Evolutionary conservation across 2,888 invertebrate species (phyloP).

Genomic region (Troglohyphantes excavatus): DNA sequence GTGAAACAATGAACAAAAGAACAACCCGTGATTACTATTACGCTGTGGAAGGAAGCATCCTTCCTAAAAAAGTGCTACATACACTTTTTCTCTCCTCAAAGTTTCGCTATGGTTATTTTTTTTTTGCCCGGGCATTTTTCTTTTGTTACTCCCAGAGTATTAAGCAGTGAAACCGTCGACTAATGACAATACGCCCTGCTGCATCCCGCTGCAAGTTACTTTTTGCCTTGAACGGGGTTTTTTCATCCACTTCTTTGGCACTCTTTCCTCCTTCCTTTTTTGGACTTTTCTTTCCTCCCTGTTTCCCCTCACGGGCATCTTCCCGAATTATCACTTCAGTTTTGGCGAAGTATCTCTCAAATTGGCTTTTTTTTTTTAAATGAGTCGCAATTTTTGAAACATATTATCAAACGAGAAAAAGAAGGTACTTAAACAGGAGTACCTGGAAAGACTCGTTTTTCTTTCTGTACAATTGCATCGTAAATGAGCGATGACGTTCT

Average conservation of each 20-base stretch:
- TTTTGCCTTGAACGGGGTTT: conserved; percentile 24
- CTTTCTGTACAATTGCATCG: no score
- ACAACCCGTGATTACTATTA: conserved; percentile 50
- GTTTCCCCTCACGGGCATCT: neutral
- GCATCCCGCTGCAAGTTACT: conserved; percentile 38
- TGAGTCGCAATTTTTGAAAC: no score
- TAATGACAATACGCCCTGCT: conserved; percentile 54
- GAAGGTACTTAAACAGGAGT: no score
- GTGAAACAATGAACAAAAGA: conserved; percentile 13
- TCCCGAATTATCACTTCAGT: no score
- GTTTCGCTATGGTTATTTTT: conserved; percentile 21
- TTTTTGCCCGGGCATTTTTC: conserved; percentile 15
- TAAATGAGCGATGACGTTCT: no score
- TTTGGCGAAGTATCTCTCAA: no score
- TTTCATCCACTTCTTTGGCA: conserved; percentile 27
- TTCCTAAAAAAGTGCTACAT: conserved; percentile 28
- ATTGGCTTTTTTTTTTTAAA: no score
- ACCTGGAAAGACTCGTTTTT: no score
- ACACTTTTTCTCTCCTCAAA: conserved; percentile 19
- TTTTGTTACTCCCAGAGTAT: conserved; percentile 47
- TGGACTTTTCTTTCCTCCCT: no score
- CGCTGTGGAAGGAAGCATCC: neutral
- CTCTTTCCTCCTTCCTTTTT: conserved; percentile 20
- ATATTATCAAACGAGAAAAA: no score
- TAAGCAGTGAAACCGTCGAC: conserved; percentile 56